Evolutionary conservation across 2,888 invertebrate genomes (phyloP), one percentile per base, ranked within the genome.

Genomic region (Ophion slaviceki): DNA sequence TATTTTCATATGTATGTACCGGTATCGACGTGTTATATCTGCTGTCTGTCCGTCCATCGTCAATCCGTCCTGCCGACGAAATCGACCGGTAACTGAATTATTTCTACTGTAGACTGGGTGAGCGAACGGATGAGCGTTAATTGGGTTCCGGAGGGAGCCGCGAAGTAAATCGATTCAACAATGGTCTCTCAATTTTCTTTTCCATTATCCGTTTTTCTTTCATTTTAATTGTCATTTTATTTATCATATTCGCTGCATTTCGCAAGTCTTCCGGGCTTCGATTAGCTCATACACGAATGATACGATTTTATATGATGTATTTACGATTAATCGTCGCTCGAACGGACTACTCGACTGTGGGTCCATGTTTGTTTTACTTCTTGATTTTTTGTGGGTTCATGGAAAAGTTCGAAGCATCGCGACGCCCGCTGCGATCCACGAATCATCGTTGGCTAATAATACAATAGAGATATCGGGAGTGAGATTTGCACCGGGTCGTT

Each of bases 1-100:
- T 57, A 59, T 62, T 32, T 67, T 28, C 72, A 59, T 79, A 64
- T 74, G 57, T 82, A 24, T 77, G 40, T 76, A 64, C 20, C n/a
- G n/a, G 61, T 78, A 28, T 68, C 57, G 57, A 45, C 59, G 59
- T 68, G 68, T 57, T 82, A 47, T 67, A 72, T 84, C 66, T 82
- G 67, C 53, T 47, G 67, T 75, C 76, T 59, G 77, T 81, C 85
- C 57, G 80, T 86, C 40, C 7, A 5, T 80, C 62, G 79, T 82
- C 67, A 14, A 80, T 74, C 90, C 95, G 59, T 47, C 71, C 70
- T 32, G 95, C 95, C 95, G 82, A 28, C 75, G 83, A 82, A 80
- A 85, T 85, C 83, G 75, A 82, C 79, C 86, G 87, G 85, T 86
- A 87, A 87, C 81, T 86, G 76, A 86, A 86, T 85, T 82, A 86